Evolutionary conservation across 1,140 invertebrate species (phyloP).

Genomic region (Phymorhynchus buccinoides): DNA sequence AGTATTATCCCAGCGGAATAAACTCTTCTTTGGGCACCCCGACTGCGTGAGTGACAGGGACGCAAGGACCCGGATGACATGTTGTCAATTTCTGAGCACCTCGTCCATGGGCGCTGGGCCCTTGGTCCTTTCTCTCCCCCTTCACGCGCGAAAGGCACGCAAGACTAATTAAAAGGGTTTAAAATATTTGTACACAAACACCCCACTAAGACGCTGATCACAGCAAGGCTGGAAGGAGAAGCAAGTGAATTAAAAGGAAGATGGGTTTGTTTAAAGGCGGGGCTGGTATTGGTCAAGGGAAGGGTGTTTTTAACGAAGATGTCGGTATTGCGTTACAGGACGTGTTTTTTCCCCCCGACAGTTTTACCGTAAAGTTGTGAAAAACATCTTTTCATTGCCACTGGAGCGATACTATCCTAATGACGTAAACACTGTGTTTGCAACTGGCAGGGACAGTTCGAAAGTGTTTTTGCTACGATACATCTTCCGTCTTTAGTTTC

Average conservation of each 20-base stretch:
- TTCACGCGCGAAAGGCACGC: constrained; percentile 36
- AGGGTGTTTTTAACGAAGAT: not conserved
- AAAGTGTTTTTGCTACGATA: no score
- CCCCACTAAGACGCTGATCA: not conserved
- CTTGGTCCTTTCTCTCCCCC: constrained; percentile 26
- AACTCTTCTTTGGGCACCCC: not conserved
- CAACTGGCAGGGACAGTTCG: no score
- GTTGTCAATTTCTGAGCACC: constrained; percentile 35
- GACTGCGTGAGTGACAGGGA: constrained; percentile 33
- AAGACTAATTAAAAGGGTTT: constrained; percentile 40
- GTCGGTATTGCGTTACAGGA: no score
- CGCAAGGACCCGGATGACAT: constrained; percentile 36
- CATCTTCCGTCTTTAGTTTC: no score
- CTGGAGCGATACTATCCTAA: no score
- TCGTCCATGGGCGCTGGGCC: constrained; percentile 23
- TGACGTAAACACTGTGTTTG: no score
- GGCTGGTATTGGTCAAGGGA: not conserved
- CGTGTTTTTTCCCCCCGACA: no score
- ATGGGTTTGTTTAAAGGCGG: constrained; percentile 1
- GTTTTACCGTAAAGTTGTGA: no score
- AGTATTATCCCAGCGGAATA: constrained; percentile 36
- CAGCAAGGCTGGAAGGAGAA: not conserved
- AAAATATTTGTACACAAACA: constrained; percentile 43
- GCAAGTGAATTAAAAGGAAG: not conserved
- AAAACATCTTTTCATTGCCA: no score